Conservation (phyloP, 2,888 invertebrate species). For the Andrena marginata region DNA sequence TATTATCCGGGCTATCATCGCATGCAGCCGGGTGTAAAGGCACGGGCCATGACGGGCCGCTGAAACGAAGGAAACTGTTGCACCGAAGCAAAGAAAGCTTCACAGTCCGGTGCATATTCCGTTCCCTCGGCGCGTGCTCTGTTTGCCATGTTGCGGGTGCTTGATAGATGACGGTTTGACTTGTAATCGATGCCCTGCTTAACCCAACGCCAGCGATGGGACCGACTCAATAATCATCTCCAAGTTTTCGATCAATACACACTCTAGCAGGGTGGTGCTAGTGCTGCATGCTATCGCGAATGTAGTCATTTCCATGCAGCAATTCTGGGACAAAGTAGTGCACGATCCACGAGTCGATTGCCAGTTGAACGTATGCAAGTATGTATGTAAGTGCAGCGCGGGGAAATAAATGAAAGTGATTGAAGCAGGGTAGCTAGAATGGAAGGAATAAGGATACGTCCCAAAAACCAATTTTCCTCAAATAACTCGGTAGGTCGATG, state of each 20-base stretch:
- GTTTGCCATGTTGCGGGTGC: constrained; percentile 19
- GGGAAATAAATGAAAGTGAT: too few relatives aligned
- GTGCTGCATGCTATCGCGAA: neutral
- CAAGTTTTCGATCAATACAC: constrained; percentile 21
- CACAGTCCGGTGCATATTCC: constrained; percentile 50
- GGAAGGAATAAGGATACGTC: too few relatives aligned
- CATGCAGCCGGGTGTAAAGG: constrained; percentile 79
- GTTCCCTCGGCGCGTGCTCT: constrained; percentile 33
- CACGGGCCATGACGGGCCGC: constrained; percentile 76
- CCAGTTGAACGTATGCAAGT: too few relatives aligned
- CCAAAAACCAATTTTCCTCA: too few relatives aligned
- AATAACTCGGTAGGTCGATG: too few relatives aligned
- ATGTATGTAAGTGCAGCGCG: too few relatives aligned
- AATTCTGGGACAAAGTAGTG: neutral
- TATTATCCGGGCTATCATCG: constrained; percentile 79
- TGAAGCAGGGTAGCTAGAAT: too few relatives aligned
- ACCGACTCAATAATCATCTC: constrained; percentile 26
- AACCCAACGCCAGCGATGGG: constrained; percentile 21
- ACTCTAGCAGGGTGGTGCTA: neutral
- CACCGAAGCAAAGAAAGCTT: constrained; percentile 57
- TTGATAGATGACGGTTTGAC: constrained; percentile 52
- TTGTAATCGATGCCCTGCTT: constrained; percentile 48
- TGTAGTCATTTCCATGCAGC: neutral
- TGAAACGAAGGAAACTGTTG: constrained; percentile 61
- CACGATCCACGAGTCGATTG: neutral